Conservation (phyloP, 1,140 invertebrate species). For the Limonius californicus region DNA sequence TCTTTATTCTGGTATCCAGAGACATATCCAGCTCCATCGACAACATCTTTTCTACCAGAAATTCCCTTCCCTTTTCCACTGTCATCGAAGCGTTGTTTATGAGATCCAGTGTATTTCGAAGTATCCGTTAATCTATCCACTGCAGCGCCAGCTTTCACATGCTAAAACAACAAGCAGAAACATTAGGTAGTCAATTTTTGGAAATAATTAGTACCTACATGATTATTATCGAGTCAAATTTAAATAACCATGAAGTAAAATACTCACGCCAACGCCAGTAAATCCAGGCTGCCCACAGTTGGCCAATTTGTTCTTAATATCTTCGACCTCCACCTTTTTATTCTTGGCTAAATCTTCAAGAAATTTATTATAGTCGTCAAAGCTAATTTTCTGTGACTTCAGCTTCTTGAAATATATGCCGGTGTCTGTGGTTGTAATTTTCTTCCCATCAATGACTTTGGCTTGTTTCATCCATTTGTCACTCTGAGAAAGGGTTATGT, state of each 20-base stretch:
- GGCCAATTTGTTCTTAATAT: slow-evolving; percentile 55
- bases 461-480: slow-evolving; percentile 80
- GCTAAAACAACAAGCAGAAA: no score
- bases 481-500: slow-evolving; percentile 63
- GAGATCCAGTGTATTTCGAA: slow-evolving; percentile 86
- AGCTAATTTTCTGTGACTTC: slow-evolving; percentile 54
- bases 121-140: slow-evolving; percentile 86
- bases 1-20: slow-evolving; percentile 86
- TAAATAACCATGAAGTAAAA: neutral
- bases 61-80: slow-evolving; percentile 86
- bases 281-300: slow-evolving; percentile 53
- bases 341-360: slow-evolving; percentile 56
- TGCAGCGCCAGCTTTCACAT: slow-evolving; percentile 66
- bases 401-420: slow-evolving; percentile 65
- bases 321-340: slow-evolving; percentile 55
- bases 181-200: neutral
- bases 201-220: no score
- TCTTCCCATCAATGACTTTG: slow-evolving; percentile 66
- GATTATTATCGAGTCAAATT: neutral
- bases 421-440: slow-evolving; percentile 66
- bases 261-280: slow-evolving; percentile 44
- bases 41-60: slow-evolving; percentile 74
- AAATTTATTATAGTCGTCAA: slow-evolving; percentile 56
- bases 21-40: slow-evolving; percentile 80
- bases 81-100: slow-evolving; percentile 84